A percentile compares a stretch with the other conserved stretches of the same genome.
Conservation (phyloP, 2,113 vertebrate genomes). For the Bambusicola thoracicus region DNA sequence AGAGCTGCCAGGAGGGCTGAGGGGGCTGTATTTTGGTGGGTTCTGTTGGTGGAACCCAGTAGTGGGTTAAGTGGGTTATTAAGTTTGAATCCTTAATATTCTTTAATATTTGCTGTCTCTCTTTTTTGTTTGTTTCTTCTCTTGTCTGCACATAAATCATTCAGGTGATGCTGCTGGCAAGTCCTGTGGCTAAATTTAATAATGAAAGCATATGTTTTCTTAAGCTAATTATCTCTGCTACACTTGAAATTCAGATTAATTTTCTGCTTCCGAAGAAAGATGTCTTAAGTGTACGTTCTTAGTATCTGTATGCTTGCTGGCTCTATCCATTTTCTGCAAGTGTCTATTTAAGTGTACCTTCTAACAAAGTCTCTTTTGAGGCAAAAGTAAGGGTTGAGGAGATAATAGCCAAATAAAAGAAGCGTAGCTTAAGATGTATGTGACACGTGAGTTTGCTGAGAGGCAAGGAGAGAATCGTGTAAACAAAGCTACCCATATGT, state of each 20-base stretch:
- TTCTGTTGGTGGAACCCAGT: background rate
- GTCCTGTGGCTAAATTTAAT: conserved; percentile 23
- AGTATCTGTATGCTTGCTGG: background rate
- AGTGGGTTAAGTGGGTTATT: background rate
- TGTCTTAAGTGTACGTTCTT: rapidly evolving
- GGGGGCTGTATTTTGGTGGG: rapidly evolving
- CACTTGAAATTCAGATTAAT: conserved; percentile 28
- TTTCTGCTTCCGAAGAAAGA: background rate
- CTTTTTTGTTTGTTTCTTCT: background rate
- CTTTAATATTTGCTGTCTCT: background rate
- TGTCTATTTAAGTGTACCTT: background rate
- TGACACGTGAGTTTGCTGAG: background rate
- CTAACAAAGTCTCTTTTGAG: background rate
- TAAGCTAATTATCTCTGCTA: conserved; percentile 35
- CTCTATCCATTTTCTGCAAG: background rate
- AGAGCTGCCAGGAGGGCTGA: rapidly evolving
- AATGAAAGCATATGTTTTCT: background rate
- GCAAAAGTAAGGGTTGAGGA: background rate
- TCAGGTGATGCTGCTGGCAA: background rate
- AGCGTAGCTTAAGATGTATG: background rate
- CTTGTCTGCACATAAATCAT: conserved; percentile 22
- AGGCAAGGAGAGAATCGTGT: background rate
- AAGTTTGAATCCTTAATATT: background rate
- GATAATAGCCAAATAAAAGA: background rate
- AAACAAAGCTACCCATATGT: conserved; percentile 11